phyloP scores from a whole-genome alignment of 2,888 invertebrate species.

The Andricus quercusramuli region DNA sequence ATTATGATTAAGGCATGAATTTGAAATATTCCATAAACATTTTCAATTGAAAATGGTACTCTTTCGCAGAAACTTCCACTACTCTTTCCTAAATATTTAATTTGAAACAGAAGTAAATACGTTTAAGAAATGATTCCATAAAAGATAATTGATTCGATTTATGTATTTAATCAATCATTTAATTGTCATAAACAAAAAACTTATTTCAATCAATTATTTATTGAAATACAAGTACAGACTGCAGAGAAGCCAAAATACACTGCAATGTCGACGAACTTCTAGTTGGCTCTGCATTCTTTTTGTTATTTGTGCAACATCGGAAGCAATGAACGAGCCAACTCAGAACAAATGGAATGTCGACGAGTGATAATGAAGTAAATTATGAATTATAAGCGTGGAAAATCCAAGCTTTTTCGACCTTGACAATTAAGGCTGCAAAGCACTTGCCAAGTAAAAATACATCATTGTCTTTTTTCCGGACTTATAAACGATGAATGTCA shows the following conservation, averaged over 20 bases:
- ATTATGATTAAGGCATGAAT: no score
- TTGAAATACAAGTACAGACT: neutral
- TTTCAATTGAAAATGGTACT: no score
- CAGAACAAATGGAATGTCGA: conserved; percentile 20
- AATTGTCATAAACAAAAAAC: no score
- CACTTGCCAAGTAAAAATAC: conserved; percentile 12
- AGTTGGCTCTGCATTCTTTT: conserved; percentile 19
- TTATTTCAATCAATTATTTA: neutral
- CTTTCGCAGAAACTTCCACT: no score
- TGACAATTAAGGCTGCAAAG: neutral
- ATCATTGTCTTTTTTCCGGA: neutral
- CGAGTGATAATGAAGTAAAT: conserved; percentile 22
- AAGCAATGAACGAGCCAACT: conserved; percentile 12
- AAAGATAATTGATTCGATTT: no score
- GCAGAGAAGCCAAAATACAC: conserved; percentile 13
- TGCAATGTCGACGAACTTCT: conserved; percentile 26
- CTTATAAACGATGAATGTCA: conserved; percentile 7
- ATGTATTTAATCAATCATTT: no score
- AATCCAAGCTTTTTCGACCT: conserved; percentile 10
- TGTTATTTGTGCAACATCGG: conserved; percentile 22
- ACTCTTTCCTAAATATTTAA: no score
- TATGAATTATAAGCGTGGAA: conserved; percentile 20
- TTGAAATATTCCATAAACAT: no score
- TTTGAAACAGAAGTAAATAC: no score
- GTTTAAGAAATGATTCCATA: no score